Percentiles rank a stretch among this genome's conserved stretches.
Conservation (phyloP, 2,797 vertebrate species). For the Florisuga fusca region DNA sequence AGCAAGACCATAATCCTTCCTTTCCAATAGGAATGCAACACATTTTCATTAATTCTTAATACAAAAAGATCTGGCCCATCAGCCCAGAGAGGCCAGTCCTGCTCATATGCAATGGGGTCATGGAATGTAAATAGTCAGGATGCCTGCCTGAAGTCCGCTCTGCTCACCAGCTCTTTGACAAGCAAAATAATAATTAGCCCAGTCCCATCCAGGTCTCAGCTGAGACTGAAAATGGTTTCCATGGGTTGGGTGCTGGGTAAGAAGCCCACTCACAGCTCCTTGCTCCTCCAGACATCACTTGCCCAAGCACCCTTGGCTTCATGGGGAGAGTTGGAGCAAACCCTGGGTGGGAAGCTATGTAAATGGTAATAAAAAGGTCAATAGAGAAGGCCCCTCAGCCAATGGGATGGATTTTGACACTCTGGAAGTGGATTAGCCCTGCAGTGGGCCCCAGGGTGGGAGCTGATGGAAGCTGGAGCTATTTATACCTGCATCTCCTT, state of each 20-base stretch:
- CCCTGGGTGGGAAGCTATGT: neutral
- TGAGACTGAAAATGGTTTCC: neutral
- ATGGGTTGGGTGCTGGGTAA: neutral
- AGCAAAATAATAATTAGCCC: neutral
- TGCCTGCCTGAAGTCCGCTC: neutral
- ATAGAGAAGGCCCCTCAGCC: neutral
- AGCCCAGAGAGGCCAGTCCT: neutral
- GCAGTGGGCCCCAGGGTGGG: neutral
- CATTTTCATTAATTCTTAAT: neutral
- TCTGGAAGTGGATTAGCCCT: neutral
- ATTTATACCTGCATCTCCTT: neutral
- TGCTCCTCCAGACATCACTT: neutral
- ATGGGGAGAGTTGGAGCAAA: neutral
- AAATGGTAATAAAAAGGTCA: neutral
- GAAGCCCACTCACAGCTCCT: neutral
- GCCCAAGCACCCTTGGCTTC: accelerated
- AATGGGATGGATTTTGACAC: neutral
- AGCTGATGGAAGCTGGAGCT: neutral
- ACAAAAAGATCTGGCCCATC: neutral
- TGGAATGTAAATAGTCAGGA: neutral
- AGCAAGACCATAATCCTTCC: neutral
- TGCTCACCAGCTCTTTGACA: accelerated
- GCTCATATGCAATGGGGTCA: neutral
- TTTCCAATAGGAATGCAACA: neutral
- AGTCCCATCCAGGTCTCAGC: neutral